A percentile compares a stretch with the other conserved stretches of the same genome.
Evolutionary conservation across 1,140 invertebrate species (phyloP).

Genomic region (Parapsyche elsis): DNA sequence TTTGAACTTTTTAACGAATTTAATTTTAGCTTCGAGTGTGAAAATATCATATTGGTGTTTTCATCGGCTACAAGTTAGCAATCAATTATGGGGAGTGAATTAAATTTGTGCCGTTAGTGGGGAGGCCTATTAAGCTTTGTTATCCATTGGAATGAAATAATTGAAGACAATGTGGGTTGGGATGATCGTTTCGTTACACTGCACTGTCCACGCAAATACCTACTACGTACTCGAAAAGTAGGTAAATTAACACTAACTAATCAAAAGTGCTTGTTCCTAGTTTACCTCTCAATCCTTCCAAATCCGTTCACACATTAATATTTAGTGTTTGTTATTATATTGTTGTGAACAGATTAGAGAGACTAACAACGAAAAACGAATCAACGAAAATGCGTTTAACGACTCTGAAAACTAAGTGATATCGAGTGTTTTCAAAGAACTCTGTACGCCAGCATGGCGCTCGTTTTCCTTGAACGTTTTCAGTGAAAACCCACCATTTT

Average conservation of each 20-base stretch:
- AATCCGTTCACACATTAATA: no score
- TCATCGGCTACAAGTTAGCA: neutral
- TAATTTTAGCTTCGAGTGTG: neutral
- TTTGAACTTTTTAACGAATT: no score
- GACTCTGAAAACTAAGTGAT: conserved; percentile 9
- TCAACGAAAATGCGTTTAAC: neutral
- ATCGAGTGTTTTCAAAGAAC: conserved; percentile 7
- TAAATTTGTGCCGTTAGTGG: neutral
- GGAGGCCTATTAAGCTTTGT: neutral
- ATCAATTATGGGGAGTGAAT: neutral
- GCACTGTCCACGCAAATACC: no score
- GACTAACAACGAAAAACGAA: conserved; percentile 28
- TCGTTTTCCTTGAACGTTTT: conserved; percentile 19
- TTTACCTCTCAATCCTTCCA: no score
- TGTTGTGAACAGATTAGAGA: no score
- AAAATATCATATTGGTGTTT: neutral
- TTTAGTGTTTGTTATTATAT: no score
- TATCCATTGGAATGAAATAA: neutral
- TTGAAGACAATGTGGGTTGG: neutral
- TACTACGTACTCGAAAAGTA: neutral
- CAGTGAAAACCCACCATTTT: neutral
- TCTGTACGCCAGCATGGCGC: neutral
- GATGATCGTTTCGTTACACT: neutral
- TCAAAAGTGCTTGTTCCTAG: no score
- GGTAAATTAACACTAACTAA: no score